phyloP scores from a whole-genome alignment of 2,797 vertebrate species.

The Nasua narica region DNA sequence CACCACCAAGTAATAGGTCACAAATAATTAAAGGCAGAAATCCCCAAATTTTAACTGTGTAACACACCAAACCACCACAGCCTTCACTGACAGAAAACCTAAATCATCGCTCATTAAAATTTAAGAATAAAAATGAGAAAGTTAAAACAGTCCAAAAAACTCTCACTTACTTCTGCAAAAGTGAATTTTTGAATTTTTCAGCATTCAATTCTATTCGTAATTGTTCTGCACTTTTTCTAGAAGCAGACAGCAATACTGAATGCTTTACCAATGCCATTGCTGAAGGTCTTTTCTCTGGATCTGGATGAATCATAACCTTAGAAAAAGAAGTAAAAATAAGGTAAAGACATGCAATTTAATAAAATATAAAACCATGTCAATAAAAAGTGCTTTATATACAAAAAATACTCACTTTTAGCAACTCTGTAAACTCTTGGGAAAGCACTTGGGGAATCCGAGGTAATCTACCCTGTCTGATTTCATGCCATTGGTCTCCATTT shows the following conservation, averaged over 20 bases:
- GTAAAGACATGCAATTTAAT: slow-evolving; percentile 3
- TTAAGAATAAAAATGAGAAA: slow-evolving; percentile 20
- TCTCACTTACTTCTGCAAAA: slow-evolving; percentile 93
- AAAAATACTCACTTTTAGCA: slow-evolving; percentile 90
- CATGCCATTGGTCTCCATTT: slow-evolving; percentile 97
- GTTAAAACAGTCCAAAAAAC: neutral
- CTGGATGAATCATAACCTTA: slow-evolving; percentile 96
- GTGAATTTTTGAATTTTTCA: slow-evolving; percentile 97
- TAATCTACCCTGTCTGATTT: slow-evolving; percentile 93
- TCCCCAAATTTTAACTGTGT: neutral
- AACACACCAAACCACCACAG: neutral
- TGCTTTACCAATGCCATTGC: slow-evolving; percentile 91
- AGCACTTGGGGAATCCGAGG: slow-evolving; percentile 95
- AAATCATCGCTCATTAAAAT: neutral
- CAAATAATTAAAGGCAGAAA: slow-evolving; percentile 29
- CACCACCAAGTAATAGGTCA: slow-evolving; percentile 8
- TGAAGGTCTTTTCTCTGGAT: slow-evolving; percentile 92
- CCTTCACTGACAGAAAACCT: slow-evolving; percentile 5
- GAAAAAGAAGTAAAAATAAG: slow-evolving; percentile 44
- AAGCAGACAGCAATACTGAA: slow-evolving; percentile 92
- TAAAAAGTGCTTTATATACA: neutral
- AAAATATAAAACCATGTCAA: neutral
- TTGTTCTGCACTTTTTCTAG: slow-evolving; percentile 96
- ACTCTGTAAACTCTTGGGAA: slow-evolving; percentile 90
- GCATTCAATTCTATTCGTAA: slow-evolving; percentile 97